Base-by-base conservation (phyloP, 2,888 invertebrate genomes). In the Atrina japonica region DNA sequence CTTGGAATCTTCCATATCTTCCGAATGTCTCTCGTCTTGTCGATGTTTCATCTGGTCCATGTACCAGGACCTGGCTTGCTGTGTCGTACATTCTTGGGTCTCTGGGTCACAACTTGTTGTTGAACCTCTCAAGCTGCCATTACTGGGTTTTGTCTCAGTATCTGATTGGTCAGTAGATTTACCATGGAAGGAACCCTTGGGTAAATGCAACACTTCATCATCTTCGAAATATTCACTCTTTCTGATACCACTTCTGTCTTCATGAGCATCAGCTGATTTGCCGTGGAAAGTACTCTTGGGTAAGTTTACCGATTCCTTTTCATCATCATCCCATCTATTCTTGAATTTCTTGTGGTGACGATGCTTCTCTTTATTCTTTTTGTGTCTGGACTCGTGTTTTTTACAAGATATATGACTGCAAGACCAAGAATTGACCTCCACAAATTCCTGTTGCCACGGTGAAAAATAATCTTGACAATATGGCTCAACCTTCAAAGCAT, bases 41-140 rank as follows among this genome's bases (percentile, higher is more conserved):
- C 71, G 53, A 11, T 67, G 58, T 35, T 64, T 63, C 63, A 72
- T 63, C 27, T 61, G 53, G 21, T 59, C 49, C 1, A 72, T 47
- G 45, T 72, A 72, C 71, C 71, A 72, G 25, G 66, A 67, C 16
- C 50, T 41, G 29, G 53, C 45, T 25, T 61, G 52, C 7, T 53
- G 6, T 16, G 29, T 43, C 23, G 45, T 49, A 25, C 66, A 61
- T 21, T 56, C 58, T 23, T 50, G 49, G n/a, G 43, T 61, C 11
- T 25, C 23, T 3, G 63, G 66, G 40, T 67, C 52, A 52, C 71
- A 67, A n/a, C 49, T 35, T 47, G n/a, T 14, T 45, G 35, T 29
- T 11, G 47, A 18, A 9, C 29, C 60, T 27, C 45, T 43, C 3
- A 16, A 16, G 27, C 18, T 29, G 47, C 16, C 2, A 1, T 18